phyloP scores from a whole-genome alignment of 2,113 vertebrate genomes.

The Telmatochromis brichardi region DNA sequence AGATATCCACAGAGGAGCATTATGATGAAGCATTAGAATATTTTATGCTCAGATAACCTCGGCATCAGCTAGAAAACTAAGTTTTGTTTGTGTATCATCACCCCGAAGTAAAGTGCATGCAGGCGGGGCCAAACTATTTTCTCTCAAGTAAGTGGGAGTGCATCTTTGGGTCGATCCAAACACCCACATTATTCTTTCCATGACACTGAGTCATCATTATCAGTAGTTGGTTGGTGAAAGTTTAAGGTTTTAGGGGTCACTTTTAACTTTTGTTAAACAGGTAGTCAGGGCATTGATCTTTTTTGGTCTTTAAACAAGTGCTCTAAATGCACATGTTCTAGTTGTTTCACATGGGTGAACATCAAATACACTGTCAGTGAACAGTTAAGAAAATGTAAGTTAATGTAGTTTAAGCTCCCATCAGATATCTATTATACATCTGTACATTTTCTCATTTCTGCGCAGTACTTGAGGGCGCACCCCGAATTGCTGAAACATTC shows the following conservation, averaged over 20 bases:
- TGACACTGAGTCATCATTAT: not conserved
- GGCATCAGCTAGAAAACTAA: not conserved
- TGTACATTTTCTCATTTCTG: not conserved
- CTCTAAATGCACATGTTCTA: not conserved
- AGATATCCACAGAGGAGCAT: not conserved
- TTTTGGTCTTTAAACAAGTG: not conserved
- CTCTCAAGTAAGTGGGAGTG: not conserved
- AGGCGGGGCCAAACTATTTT: not conserved
- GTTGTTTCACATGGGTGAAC: not conserved
- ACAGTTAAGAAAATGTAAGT: not conserved
- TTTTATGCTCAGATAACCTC: not conserved
- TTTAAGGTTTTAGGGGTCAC: not conserved
- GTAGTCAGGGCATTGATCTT: not conserved
- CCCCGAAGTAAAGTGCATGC: not conserved
- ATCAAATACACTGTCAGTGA: not conserved
- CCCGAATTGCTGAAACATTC: not conserved
- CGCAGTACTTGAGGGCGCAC: not conserved
- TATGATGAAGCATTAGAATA: not conserved
- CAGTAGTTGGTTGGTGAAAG: not conserved
- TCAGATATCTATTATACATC: not conserved
- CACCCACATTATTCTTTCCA: not conserved
- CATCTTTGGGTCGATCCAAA: not conserved
- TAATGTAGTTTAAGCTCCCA: not conserved
- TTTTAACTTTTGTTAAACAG: not conserved
- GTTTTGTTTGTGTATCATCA: not conserved